Evolutionary conservation across 2,888 invertebrate species (phyloP).

Genomic region (Stegana nigrithorax): DNA sequence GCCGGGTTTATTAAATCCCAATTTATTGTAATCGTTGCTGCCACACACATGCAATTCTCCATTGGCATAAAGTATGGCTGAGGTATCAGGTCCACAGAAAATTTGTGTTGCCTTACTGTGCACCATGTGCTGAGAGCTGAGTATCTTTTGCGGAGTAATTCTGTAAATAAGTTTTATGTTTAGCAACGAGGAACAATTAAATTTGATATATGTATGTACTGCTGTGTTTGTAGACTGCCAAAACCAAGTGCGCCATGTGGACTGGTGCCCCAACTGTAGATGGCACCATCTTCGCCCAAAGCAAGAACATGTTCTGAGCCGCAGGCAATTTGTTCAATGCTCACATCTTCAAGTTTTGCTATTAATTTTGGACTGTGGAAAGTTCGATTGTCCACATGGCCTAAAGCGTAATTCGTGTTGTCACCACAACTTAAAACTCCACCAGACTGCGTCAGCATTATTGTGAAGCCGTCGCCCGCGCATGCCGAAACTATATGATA

Average conservation of each 20-base stretch:
- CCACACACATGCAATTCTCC: conserved; percentile 76
- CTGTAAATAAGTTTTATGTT: conserved; percentile 43
- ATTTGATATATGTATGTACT: too few species aligned
- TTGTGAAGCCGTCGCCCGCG: conserved; percentile 76
- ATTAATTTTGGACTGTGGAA: conserved; percentile 73
- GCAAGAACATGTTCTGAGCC: conserved; percentile 76
- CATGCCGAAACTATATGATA: conserved; percentile 74
- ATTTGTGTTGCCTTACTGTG: conserved; percentile 70
- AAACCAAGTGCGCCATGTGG: conserved; percentile 72
- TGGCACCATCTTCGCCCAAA: conserved; percentile 72
- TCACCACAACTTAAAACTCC: conserved; percentile 78
- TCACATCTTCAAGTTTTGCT: conserved; percentile 71
- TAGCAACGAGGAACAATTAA: too few species aligned
- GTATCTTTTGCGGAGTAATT: conserved; percentile 59
- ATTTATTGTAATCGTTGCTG: conserved; percentile 74
- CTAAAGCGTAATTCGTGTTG: conserved; percentile 74
- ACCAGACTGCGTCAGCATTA: conserved; percentile 77
- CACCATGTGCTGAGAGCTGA: conserved; percentile 62
- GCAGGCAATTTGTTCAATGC: conserved; percentile 73
- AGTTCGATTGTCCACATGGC: conserved; percentile 73
- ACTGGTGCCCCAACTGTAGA: conserved; percentile 78
- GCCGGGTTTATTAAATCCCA: conserved; percentile 70
- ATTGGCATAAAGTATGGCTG: conserved; percentile 73
- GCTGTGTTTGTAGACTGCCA: conserved; percentile 58
- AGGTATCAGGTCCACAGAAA: conserved; percentile 74